Conservation (phyloP, 2,888 invertebrate genomes). For the Anodontia alba region DNA sequence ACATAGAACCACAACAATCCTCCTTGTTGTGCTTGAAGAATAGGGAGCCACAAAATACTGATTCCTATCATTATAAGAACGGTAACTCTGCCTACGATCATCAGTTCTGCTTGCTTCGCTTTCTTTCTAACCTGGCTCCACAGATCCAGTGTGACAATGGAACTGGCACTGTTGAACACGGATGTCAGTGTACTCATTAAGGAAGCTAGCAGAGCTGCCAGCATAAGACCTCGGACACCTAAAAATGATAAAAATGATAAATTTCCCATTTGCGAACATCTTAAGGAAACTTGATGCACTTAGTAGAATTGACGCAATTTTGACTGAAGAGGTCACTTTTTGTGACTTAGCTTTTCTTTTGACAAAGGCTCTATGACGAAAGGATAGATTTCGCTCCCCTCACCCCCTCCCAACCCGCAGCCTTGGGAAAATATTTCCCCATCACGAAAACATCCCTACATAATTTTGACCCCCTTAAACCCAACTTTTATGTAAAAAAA, state of each 20-base stretch:
- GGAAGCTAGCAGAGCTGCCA: slow-evolving; percentile 87
- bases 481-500: too few relatives aligned
- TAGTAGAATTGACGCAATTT: too few relatives aligned
- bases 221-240: slow-evolving; percentile 84
- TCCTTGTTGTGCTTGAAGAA: slow-evolving; percentile 83
- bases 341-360: too few relatives aligned
- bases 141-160: slow-evolving; percentile 87
- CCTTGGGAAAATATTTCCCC: too few relatives aligned
- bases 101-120: slow-evolving; percentile 80
- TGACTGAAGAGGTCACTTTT: too few relatives aligned
- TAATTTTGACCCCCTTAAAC: too few relatives aligned
- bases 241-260: neutral
- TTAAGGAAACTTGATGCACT: too few relatives aligned
- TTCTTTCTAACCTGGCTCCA: slow-evolving; percentile 83
- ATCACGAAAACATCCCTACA: too few relatives aligned
- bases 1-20: slow-evolving; percentile 87
- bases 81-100: slow-evolving; percentile 84
- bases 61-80: slow-evolving; percentile 81
- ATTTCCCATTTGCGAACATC: too few relatives aligned
- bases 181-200: slow-evolving; percentile 87
- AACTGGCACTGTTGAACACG: slow-evolving; percentile 87
- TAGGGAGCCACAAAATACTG: slow-evolving; percentile 86
- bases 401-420: too few relatives aligned
- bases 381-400: too few relatives aligned
- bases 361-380: too few relatives aligned